These are phyloP conservation scores for Echinops telfairi DNA, from an alignment of 2,113 vertebrate species.

Conservation along the genomic window DNA sequence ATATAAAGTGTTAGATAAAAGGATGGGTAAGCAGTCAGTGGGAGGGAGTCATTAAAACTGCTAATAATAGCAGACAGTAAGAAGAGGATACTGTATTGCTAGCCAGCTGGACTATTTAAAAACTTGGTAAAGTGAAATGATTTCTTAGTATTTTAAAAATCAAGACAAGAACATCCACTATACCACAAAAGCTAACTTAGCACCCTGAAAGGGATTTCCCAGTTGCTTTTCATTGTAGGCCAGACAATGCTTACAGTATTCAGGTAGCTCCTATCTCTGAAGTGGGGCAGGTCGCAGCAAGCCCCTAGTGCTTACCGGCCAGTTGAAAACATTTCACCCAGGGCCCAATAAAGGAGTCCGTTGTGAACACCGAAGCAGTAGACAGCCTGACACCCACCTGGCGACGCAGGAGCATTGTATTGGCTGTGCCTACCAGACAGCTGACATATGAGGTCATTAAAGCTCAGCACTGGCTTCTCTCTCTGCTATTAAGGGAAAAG, in stretches of 20 bases:
- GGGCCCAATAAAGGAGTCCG: conserved; percentile 56
- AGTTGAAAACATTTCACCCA: conserved; percentile 59
- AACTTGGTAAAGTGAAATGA: background rate
- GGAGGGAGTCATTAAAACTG: background rate
- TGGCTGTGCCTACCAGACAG: conserved; percentile 58
- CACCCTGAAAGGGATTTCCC: background rate
- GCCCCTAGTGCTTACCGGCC: conserved; percentile 36
- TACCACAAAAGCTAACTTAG: background rate
- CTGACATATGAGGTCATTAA: conserved; percentile 63
- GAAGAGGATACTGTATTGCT: background rate
- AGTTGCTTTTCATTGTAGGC: background rate
- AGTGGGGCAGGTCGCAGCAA: conserved; percentile 70
- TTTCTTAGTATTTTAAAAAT: conserved; percentile 31
- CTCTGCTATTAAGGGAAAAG: conserved; percentile 32
- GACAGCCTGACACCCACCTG: conserved; percentile 60
- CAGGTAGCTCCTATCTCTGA: conserved; percentile 24
- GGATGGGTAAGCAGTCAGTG: background rate
- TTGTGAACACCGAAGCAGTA: conserved; percentile 60
- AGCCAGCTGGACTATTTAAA: background rate
- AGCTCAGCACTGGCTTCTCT: conserved; percentile 53
- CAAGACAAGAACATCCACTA: background rate
- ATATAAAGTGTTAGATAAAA: background rate
- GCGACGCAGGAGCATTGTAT: conserved; percentile 57
- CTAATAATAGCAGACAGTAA: background rate
- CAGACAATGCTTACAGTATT: background rate